Evolutionary conservation across 2,888 invertebrate species (phyloP).

Genomic region (Platypus cylindrus): DNA sequence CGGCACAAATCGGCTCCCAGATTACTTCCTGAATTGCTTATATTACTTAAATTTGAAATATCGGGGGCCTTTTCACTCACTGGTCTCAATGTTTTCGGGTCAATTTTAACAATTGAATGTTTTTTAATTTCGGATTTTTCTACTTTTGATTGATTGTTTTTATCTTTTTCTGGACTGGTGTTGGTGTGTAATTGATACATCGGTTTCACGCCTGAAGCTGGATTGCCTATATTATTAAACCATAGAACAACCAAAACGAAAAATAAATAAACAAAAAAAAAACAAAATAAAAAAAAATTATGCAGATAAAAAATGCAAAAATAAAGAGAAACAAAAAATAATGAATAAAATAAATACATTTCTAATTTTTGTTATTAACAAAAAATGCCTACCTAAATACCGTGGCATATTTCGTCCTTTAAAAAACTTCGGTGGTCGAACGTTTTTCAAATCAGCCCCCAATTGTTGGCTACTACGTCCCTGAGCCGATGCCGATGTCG

Average conservation of each 20-base stretch:
- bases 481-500: constrained; percentile 1
- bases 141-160: constrained; percentile 9
- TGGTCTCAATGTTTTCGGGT: constrained; percentile 45
- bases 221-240: constrained; percentile 35
- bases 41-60: constrained; percentile 27
- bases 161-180: constrained; percentile 31
- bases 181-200: constrained; percentile 40
- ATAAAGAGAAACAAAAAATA: neutral
- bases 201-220: constrained; percentile 47
- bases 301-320: neutral
- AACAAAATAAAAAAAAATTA: too few species aligned
- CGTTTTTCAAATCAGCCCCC: constrained; percentile 26
- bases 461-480: constrained; percentile 4
- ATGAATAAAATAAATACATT: neutral
- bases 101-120: constrained; percentile 40
- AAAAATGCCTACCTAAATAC: constrained; percentile 27
- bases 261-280: neutral
- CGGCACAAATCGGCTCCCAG: constrained; percentile 2
- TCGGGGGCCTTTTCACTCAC: constrained; percentile 35
- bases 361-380: neutral
- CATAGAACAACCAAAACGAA: constrained; percentile 1
- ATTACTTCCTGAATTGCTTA: constrained; percentile 12
- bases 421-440: constrained; percentile 42
- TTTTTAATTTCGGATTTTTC: constrained; percentile 32
- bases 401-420: constrained; percentile 44